phyloP scores from a whole-genome alignment of 2,888 invertebrate species.

The Lamellibrachia columna region DNA sequence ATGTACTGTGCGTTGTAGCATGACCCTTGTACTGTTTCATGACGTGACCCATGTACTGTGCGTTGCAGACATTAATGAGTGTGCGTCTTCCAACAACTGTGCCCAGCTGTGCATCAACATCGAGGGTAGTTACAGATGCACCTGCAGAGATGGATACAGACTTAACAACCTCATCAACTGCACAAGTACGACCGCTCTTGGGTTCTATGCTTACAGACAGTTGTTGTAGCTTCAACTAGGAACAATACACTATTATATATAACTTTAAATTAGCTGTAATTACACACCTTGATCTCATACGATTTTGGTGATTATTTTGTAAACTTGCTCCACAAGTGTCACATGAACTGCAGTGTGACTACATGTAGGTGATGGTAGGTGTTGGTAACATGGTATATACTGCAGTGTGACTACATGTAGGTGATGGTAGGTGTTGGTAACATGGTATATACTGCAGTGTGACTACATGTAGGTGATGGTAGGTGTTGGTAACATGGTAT shows the following conservation, averaged over 20 bases:
- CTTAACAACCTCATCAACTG: conserved; percentile 18
- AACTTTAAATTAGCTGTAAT: too few species aligned
- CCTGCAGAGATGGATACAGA: conserved; percentile 23
- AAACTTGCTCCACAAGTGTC: not conserved
- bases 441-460: too few species aligned
- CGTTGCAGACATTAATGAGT: conserved; percentile 26
- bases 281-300: too few species aligned
- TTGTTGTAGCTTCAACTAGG: not conserved
- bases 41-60: too few species aligned
- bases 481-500: too few species aligned
- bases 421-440: too few species aligned
- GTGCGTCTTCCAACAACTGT: conserved; percentile 19
- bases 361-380: too few species aligned
- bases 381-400: too few species aligned
- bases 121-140: conserved; percentile 26
- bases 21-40: not conserved
- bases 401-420: too few species aligned
- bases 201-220: not conserved
- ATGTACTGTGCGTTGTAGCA: too few species aligned
- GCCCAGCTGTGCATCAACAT: conserved; percentile 25
- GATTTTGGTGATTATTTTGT: not conserved
- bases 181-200: not conserved
- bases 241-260: too few species aligned
- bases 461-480: too few species aligned
- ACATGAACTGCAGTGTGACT: not conserved